Conservation (phyloP, 2,797 vertebrate genomes). For the Macroramphosus scolopax region DNA sequence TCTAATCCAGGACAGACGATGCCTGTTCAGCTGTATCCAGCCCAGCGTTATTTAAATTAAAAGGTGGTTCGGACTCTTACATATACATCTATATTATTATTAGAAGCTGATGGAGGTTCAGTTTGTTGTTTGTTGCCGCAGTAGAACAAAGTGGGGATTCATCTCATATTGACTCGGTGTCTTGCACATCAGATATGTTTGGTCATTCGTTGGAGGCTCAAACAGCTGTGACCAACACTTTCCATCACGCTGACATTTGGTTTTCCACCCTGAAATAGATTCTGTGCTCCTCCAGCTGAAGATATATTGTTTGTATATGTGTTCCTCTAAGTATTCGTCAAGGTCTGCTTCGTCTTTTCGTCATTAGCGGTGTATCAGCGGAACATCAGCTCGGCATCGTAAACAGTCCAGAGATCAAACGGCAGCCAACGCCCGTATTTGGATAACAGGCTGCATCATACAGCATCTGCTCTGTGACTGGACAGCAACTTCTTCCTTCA, state of each 20-base stretch:
- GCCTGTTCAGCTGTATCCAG: too few species aligned
- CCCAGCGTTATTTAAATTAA: too few species aligned
- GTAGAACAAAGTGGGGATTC: not conserved
- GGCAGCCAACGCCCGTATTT: conserved; percentile 1
- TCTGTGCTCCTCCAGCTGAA: not conserved
- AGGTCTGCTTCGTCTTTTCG: conserved; percentile 1
- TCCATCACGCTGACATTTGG: conserved; percentile 22
- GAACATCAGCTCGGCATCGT: conserved; percentile 2
- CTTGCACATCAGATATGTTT: not conserved
- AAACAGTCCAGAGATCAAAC: not conserved
- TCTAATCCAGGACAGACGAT: not conserved
- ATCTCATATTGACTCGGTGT: not conserved
- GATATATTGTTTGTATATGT: conserved; percentile 4
- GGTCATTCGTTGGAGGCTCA: not conserved
- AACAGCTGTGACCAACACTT: conserved; percentile 5
- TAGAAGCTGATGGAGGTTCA: not conserved
- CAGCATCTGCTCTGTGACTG: conserved; percentile 3
- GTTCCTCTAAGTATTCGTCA: conserved; percentile 8
- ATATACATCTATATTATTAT: not conserved
- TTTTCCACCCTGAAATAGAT: conserved; percentile 11
- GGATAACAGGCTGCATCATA: conserved; percentile 16
- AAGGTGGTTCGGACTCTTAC: not conserved
- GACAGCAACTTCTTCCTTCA: not conserved
- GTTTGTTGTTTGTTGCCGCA: not conserved
- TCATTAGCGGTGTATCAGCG: conserved; percentile 9